These are phyloP conservation scores for Sternotherus odoratus DNA, from an alignment of 2,797 vertebrate species.

Conservation along the genomic window DNA sequence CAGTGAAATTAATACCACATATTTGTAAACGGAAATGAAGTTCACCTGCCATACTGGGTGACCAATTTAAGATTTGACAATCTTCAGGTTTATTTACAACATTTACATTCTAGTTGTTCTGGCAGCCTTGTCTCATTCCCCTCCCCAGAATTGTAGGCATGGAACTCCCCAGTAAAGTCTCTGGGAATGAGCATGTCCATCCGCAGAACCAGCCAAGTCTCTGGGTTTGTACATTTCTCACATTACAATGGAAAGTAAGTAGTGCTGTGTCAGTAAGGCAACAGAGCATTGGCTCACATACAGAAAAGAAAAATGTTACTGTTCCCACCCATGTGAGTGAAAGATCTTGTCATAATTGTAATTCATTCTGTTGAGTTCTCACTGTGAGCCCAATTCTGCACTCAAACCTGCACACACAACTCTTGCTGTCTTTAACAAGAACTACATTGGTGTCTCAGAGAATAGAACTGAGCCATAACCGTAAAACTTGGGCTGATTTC, in stretches of 20 bases:
- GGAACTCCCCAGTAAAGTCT: background rate
- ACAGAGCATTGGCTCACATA: background rate
- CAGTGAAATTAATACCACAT: background rate
- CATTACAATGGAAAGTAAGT: background rate
- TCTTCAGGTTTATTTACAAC: background rate
- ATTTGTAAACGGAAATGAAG: background rate
- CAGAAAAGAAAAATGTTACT: background rate
- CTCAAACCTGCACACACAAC: background rate
- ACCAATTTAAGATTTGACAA: background rate
- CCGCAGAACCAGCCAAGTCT: background rate
- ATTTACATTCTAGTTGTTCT: background rate
- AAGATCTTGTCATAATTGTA: accelerated
- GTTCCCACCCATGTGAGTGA: background rate
- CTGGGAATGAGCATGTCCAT: background rate
- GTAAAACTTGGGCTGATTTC: background rate
- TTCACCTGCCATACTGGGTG: background rate
- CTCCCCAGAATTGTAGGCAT: background rate
- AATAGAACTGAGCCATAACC: background rate
- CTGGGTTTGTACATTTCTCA: background rate
- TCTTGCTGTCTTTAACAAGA: background rate
- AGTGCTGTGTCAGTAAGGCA: background rate
- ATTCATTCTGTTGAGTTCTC: background rate
- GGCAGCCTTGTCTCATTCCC: background rate
- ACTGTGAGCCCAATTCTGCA: accelerated
- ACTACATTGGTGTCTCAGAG: background rate